These are phyloP conservation scores for Hetaerina americana DNA, from an alignment of 1,140 invertebrate species.

Conservation along the genomic window DNA sequence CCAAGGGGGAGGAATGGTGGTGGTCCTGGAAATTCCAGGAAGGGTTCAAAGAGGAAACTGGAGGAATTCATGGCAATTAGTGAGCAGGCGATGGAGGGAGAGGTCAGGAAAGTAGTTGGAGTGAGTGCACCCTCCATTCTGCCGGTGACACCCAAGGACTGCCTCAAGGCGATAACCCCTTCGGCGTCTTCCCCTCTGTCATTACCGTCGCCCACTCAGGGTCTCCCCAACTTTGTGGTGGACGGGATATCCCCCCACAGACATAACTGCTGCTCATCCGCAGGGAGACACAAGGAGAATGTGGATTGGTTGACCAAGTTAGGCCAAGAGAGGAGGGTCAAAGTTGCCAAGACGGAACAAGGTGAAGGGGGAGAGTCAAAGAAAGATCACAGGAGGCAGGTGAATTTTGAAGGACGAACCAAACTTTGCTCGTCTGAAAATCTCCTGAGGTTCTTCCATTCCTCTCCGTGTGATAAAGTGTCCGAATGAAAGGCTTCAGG, in stretches of 20 bases:
- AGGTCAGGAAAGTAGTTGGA: not conserved
- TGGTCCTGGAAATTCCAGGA: not conserved
- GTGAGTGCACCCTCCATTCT: conserved; percentile 14
- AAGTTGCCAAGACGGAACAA: not conserved
- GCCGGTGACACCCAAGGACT: not conserved
- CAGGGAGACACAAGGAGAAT: conserved; percentile 45
- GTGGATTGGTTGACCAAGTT: conserved; percentile 60
- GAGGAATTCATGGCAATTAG: not conserved
- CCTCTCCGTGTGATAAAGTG: not conserved
- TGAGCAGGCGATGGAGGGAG: conserved; percentile 6
- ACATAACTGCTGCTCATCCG: conserved; percentile 50
- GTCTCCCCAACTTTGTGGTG: conserved; percentile 62
- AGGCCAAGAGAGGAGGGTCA: conserved; percentile 34
- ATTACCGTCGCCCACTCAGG: conserved; percentile 48
- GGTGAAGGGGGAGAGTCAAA: not conserved
- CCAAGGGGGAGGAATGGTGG: not conserved
- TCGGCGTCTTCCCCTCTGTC: not conserved
- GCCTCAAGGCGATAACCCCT: not conserved
- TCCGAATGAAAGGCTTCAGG: too few species aligned
- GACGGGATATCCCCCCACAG: conserved; percentile 62
- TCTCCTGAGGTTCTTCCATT: not conserved
- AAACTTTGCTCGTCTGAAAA: not conserved
- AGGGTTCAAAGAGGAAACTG: not conserved
- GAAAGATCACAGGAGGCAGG: not conserved
- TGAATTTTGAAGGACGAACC: not conserved